Percentiles rank a stretch among this genome's conserved stretches.
Conservation (phyloP, 2,113 vertebrate species). For the Bufo bufo region DNA sequence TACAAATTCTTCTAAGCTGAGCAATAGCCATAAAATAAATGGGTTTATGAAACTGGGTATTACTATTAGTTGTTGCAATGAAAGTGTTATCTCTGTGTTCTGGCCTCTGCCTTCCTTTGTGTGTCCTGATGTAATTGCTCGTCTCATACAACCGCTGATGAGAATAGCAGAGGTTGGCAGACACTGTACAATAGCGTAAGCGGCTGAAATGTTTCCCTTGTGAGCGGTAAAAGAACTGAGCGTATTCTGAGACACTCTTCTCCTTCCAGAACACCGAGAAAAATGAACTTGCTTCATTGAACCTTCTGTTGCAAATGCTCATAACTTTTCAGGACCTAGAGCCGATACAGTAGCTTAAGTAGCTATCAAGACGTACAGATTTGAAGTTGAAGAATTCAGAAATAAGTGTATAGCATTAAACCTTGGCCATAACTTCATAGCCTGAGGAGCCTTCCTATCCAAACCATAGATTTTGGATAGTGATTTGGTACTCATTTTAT, state of each 20-base stretch:
- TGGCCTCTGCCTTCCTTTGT: conserved; percentile 41
- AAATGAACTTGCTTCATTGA: conserved; percentile 25
- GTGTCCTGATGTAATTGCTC: conserved; percentile 48
- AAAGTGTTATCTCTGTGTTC: conserved; percentile 39
- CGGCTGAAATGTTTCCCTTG: conserved; percentile 43
- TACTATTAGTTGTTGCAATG: conserved; percentile 46
- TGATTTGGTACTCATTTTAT: no score
- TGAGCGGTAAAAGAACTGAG: conserved; percentile 26
- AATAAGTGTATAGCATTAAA: neutral
- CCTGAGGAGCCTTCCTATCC: no score
- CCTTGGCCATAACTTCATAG: no score
- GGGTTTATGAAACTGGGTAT: conserved; percentile 27
- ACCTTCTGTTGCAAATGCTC: conserved; percentile 28
- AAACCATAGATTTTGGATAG: no score
- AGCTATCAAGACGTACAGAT: neutral
- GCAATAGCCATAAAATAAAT: conserved; percentile 42
- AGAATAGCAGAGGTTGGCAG: conserved; percentile 50
- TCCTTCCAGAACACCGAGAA: conserved; percentile 45
- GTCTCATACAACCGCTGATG: conserved; percentile 37
- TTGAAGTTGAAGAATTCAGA: conserved; percentile 31
- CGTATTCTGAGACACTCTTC: conserved; percentile 20
- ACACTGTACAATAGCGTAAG: conserved; percentile 47
- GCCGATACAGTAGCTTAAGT: conserved; percentile 9
- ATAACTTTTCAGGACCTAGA: conserved; percentile 24
- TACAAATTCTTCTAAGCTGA: conserved; percentile 28